Percentiles rank a stretch among this genome's conserved stretches.
Conservation (phyloP, 2,797 vertebrate species). For the Semaprochilodus insignis region DNA sequence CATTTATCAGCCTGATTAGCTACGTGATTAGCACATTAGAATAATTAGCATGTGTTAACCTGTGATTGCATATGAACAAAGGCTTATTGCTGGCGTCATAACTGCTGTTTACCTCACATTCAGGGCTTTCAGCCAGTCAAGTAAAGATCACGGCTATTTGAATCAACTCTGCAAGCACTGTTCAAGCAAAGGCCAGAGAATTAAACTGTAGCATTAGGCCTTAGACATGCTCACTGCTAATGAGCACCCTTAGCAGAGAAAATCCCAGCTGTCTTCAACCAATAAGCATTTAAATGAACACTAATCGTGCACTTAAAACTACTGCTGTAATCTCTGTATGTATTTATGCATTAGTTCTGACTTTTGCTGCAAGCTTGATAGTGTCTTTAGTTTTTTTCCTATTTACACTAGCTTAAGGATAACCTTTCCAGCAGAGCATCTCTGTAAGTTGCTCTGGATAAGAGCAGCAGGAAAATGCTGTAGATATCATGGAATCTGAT, state of each 20-base stretch:
- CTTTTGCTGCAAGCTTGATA: background rate
- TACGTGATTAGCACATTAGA: slow-evolving; percentile 20
- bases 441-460: background rate
- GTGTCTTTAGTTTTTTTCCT: background rate
- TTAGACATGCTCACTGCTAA: background rate
- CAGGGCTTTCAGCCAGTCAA: background rate
- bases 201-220: background rate
- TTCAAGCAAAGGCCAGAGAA: background rate
- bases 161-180: background rate
- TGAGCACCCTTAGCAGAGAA: background rate
- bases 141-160: background rate
- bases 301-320: background rate
- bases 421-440: no score
- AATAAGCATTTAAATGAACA: background rate
- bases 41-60: slow-evolving; percentile 18
- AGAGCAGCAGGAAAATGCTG: background rate
- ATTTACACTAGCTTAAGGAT: background rate
- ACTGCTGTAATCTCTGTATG: background rate
- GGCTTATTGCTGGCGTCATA: background rate
- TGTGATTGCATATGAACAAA: background rate
- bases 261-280: background rate
- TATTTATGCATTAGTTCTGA: background rate
- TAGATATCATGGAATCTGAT: background rate
- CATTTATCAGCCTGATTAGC: background rate
- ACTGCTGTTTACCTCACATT: background rate